Evolutionary conservation across 2,113 vertebrate species (phyloP).

Genomic region (Pedetes capensis): DNA sequence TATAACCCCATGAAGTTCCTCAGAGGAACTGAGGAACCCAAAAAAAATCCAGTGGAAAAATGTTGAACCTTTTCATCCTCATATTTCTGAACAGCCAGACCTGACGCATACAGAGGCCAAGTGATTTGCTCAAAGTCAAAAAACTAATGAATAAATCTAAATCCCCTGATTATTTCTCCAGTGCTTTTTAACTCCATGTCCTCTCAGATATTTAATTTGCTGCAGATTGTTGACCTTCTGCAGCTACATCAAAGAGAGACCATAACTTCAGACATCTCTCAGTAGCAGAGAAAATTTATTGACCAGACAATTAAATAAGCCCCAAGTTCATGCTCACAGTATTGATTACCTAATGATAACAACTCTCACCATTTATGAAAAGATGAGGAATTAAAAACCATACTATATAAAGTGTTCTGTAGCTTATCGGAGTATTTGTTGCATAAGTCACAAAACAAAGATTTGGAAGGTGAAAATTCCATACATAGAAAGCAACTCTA

Average conservation of each 20-base stretch:
- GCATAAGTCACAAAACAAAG: slow-evolving; percentile 20
- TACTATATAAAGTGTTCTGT: background rate
- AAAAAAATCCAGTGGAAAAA: background rate
- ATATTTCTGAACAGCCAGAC: background rate
- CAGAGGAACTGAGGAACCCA: background rate
- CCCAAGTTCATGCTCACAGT: background rate
- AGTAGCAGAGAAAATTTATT: background rate
- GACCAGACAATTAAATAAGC: background rate
- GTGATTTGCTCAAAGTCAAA: background rate
- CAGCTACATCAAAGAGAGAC: background rate
- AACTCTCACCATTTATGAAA: background rate
- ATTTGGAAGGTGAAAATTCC: background rate
- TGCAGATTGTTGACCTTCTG: background rate
- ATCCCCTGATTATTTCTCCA: background rate
- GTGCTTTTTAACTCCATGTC: background rate
- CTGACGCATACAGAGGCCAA: background rate
- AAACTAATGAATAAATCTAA: background rate
- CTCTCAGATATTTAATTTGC: background rate
- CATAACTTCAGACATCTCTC: background rate
- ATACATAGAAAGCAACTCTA: background rate
- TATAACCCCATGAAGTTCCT: background rate
- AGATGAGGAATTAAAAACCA: background rate
- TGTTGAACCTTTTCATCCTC: background rate
- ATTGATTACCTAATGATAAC: background rate
- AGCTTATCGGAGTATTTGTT: background rate